Percentiles rank a stretch among this genome's conserved stretches.
Evolutionary conservation across 2,113 vertebrate genomes (phyloP).

Genomic region (Gasterosteus nipponicus): DNA sequence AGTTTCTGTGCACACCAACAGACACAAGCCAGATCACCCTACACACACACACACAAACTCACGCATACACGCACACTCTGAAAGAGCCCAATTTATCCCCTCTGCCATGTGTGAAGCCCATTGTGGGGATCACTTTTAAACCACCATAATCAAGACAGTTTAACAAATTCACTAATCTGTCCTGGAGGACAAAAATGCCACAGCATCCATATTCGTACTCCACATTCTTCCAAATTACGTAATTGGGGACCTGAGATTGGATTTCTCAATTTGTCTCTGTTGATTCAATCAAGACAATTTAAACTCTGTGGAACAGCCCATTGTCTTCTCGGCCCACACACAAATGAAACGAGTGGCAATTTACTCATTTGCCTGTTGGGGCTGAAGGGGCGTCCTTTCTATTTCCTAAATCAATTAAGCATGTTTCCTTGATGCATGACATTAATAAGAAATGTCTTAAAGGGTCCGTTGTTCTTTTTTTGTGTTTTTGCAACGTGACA

Average conservation of each 20-base stretch:
- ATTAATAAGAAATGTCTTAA: constrained; percentile 71
- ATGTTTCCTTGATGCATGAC: constrained; percentile 76
- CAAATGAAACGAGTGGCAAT: constrained; percentile 82
- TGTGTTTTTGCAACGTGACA: constrained; percentile 26
- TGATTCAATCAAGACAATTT: constrained; percentile 88
- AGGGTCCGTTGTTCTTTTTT: constrained; percentile 36
- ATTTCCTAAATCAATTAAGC: constrained; percentile 85
- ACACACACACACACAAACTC: constrained; percentile 22
- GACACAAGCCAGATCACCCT: constrained; percentile 53
- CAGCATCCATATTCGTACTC: constrained; percentile 79
- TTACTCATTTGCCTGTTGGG: constrained; percentile 77
- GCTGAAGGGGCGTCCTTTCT: constrained; percentile 79
- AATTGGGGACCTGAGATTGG: constrained; percentile 85
- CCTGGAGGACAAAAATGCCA: constrained; percentile 58
- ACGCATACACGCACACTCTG: constrained; percentile 38
- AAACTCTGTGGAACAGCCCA: constrained; percentile 77
- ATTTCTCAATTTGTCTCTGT: constrained; percentile 84
- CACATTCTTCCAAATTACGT: constrained; percentile 86
- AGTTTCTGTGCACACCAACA: constrained; percentile 13
- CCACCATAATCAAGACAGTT: constrained; percentile 70
- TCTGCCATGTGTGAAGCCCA: constrained; percentile 57
- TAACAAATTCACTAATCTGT: constrained; percentile 67
- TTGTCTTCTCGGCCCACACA: constrained; percentile 81
- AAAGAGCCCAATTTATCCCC: constrained; percentile 62
- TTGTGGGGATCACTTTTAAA: constrained; percentile 65